Conservation (phyloP, 2,888 invertebrate species). For the Anoplius nigerrimus region DNA sequence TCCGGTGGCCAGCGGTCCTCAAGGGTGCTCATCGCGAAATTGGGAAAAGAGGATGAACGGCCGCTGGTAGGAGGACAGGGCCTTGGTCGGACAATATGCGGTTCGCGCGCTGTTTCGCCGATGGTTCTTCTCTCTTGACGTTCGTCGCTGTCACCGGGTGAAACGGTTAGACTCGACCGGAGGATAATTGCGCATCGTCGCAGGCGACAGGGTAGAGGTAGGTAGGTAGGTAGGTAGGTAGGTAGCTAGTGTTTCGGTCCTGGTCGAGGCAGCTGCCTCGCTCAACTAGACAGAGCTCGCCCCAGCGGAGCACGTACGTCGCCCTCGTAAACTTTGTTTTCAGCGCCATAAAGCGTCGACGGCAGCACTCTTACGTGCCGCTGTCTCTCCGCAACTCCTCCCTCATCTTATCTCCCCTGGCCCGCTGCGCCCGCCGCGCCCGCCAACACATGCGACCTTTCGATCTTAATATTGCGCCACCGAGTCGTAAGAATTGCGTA, state of each 20-base stretch:
- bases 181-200: conserved; percentile 1
- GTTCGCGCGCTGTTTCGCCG: neutral
- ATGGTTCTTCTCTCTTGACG: neutral
- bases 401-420: neutral
- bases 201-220: neutral
- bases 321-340: conserved; percentile 13
- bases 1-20: too few relatives aligned
- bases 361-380: neutral
- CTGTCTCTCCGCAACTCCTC: neutral
- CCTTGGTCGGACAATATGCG: neutral
- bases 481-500: too few relatives aligned
- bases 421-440: too few relatives aligned
- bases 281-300: neutral
- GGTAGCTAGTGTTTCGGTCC: neutral
- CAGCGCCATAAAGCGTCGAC: conserved; percentile 10
- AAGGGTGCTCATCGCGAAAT: too few relatives aligned
- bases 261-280: neutral
- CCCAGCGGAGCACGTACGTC: conserved; percentile 9
- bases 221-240: neutral
- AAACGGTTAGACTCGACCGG: neutral
- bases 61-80: conserved; percentile 11
- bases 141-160: neutral
- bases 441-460: neutral
- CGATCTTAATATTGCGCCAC: conserved; percentile 17
- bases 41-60: conserved; percentile 13